Evolutionary conservation across 2,113 vertebrate species (phyloP).

Genomic region (Phyllostomus hastatus): DNA sequence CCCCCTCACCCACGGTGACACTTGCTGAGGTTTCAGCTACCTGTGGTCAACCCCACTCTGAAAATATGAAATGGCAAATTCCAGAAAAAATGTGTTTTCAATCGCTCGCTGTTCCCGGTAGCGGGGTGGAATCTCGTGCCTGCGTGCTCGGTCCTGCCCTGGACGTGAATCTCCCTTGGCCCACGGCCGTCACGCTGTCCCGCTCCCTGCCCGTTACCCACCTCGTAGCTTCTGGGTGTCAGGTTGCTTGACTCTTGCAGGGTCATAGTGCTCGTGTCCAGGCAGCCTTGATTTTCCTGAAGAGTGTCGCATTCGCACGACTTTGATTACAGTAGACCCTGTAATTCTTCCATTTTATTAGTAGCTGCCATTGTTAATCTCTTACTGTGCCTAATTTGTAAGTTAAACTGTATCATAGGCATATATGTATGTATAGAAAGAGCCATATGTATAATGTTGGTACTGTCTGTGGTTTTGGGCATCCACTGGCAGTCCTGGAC

Average conservation of each 20-base stretch:
- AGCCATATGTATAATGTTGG: too few relatives aligned
- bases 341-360: background rate
- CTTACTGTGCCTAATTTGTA: background rate
- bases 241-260: background rate
- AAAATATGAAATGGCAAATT: background rate
- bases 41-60: background rate
- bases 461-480: background rate
- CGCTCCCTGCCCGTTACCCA: background rate
- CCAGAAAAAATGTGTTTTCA: background rate
- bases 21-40: background rate
- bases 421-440: background rate
- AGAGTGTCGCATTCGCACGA: background rate
- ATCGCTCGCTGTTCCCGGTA: background rate
- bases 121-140: background rate
- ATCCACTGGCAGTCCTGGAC: background rate
- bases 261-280: background rate
- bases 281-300: background rate
- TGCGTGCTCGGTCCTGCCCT: background rate
- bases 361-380: background rate
- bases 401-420: background rate
- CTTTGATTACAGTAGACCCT: background rate
- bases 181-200: background rate
- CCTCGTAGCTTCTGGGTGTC: background rate
- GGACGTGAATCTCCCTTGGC: background rate
- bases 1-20: background rate